Evolutionary conservation across 2,888 invertebrate genomes (phyloP).

Genomic region (Drosophila differens): DNA sequence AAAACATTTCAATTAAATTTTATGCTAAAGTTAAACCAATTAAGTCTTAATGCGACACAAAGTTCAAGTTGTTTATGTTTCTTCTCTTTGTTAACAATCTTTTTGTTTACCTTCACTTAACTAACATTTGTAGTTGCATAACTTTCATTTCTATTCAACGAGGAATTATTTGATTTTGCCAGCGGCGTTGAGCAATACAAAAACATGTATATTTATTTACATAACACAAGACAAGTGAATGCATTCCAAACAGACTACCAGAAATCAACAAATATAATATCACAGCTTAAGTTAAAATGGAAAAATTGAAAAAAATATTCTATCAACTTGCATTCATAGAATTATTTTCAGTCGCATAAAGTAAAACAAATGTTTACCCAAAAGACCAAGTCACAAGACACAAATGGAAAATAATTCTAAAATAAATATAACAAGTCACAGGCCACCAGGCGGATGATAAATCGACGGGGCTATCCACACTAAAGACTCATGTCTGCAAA

Average conservation of each 20-base stretch:
- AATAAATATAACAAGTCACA: constrained; percentile 36
- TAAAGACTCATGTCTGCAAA: constrained; percentile 10
- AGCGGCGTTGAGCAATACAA: background rate
- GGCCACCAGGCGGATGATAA: constrained; percentile 16
- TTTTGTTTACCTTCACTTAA: background rate
- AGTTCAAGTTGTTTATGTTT: constrained; percentile 37
- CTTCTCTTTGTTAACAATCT: background rate
- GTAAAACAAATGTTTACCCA: constrained; percentile 36
- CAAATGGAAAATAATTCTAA: constrained; percentile 12
- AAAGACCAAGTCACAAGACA: constrained; percentile 16
- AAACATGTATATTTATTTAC: background rate
- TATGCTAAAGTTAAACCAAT: background rate
- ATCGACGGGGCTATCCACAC: constrained; percentile 5
- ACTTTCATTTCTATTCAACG: background rate
- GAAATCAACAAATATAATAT: constrained; percentile 1
- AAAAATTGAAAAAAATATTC: constrained; percentile 7
- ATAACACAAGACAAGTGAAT: background rate
- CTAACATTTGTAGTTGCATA: background rate
- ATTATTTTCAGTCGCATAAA: constrained; percentile 18
- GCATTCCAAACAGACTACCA: background rate
- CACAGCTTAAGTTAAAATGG: constrained; percentile 10
- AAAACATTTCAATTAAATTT: constrained; percentile 23
- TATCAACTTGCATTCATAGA: background rate
- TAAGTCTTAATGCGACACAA: constrained; percentile 39
- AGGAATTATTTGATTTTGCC: background rate